phyloP scores from a whole-genome alignment of 2,113 vertebrate genomes.

The Thermophis baileyi region DNA sequence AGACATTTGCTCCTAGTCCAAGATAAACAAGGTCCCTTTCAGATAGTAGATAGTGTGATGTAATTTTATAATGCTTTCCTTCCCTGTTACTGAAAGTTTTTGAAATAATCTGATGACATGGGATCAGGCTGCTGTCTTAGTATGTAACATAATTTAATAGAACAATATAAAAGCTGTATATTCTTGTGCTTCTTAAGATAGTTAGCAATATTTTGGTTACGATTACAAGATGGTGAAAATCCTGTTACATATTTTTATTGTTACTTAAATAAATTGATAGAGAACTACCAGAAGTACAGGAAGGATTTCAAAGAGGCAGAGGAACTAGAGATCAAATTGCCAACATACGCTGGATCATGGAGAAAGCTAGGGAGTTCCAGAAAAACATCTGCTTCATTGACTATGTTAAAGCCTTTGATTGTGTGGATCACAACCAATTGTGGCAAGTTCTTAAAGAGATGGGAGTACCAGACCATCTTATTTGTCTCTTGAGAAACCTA shows the following conservation, averaged over 20 bases:
- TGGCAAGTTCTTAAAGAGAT: too few relatives aligned
- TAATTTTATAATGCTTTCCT: neutral
- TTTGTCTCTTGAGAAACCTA: too few relatives aligned
- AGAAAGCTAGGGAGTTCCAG: too few relatives aligned
- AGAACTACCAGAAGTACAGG: too few relatives aligned
- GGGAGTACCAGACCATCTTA: too few relatives aligned
- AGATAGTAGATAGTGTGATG: neutral
- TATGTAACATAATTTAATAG: neutral
- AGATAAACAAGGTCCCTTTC: neutral
- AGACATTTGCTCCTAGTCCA: too few relatives aligned
- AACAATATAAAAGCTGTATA: neutral
- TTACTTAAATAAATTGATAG: constrained; percentile 21
- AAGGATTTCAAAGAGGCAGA: too few relatives aligned
- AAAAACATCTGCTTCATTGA: too few relatives aligned
- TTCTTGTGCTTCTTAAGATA: neutral
- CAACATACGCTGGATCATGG: too few relatives aligned
- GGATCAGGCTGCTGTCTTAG: neutral
- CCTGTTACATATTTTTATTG: neutral
- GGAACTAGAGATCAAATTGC: too few relatives aligned
- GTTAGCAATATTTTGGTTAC: neutral
- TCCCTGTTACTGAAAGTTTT: neutral
- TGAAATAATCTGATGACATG: neutral
- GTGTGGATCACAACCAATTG: too few relatives aligned
- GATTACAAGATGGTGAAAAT: neutral
- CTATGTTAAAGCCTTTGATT: too few relatives aligned